Base-by-base conservation (phyloP, 2,113 vertebrate species). In the Chaetorhynchus papuensis region DNA sequence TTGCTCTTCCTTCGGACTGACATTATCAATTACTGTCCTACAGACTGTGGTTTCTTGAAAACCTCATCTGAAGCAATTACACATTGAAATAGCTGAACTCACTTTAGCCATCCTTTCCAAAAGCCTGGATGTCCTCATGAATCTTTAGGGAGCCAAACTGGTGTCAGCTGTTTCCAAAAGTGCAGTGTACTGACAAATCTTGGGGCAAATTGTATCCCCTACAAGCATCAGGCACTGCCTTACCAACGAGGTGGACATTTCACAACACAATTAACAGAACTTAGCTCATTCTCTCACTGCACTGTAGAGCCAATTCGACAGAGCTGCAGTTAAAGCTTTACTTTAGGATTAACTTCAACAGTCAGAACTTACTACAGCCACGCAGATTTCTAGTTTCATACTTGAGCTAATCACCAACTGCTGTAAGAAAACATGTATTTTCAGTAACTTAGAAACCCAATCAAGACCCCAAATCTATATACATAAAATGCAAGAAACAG, bases 161-260 rank as follows among this genome's bases (percentile, higher is more conserved):
- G 59, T 2, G 10, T 30, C 16, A 52, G 20, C 17, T 7, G 6
- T 68, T 87, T 85, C 37, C 41, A 64, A 33, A 92, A 87, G 52
- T 9, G 31, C 56, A 18, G 4, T 0, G 1, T 5, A 44, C 14
- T 23, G 31, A 72, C 37, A 30, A 50, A 56, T 11, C n/a, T 9
- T 31, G 6, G 70, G 53, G 81, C 44, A 78, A 78, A 15, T 9
- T 33, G 1, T 7, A 49, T 3, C 39, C 63, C 27, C 72, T 52
- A 4, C 56, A 71, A 78, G 26, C 20, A 59, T 8, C 45, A 39
- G 35, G 39, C 27, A 37, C 44, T 44, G 33, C 16, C 57, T 75
- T 19, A 27, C 10, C 33, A 69, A 37, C 5, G 71, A 37, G 14
- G 60, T 4, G 22, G 60, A 37, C 39, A 17, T 57, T 44, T 71